Evolutionary conservation across 1,140 invertebrate genomes (phyloP).

Genomic region (Antheraea mylitta): DNA sequence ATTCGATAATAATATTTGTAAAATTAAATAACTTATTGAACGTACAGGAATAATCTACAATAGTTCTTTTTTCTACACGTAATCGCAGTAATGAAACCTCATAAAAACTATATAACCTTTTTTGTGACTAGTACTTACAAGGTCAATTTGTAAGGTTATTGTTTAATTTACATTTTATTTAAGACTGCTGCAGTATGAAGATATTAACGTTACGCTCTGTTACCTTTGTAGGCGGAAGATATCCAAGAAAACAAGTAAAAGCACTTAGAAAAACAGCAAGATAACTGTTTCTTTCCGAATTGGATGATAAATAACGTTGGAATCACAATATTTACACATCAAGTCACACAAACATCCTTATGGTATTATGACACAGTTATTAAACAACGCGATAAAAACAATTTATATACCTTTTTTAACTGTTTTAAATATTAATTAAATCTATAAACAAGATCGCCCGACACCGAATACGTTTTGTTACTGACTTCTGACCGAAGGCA

Average conservation of each 20-base stretch:
- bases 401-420: conserved; percentile 20
- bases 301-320: conserved; percentile 8
- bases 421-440: conserved; percentile 22
- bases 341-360: conserved; percentile 1
- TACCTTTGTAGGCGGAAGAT: conserved; percentile 53
- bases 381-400: background rate
- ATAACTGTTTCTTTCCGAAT: conserved; percentile 27
- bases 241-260: conserved; percentile 50
- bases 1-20: background rate
- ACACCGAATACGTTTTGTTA: conserved; percentile 53
- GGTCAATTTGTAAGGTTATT: conserved; percentile 10
- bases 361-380: conserved; percentile 8
- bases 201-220: conserved; percentile 37
- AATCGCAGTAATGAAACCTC: background rate
- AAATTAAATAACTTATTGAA: background rate
- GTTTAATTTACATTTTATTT: conserved; percentile 21
- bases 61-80: background rate
- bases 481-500: conserved; percentile 61
- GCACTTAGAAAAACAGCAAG: conserved; percentile 33
- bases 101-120: conserved; percentile 3
- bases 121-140: conserved; percentile 1
- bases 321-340: conserved; percentile 21
- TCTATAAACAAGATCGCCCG: conserved; percentile 39
- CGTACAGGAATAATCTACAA: background rate
- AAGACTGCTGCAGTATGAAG: conserved; percentile 33